Conservation (phyloP, 2,888 invertebrate genomes). For the Xestia rhomboidea region DNA sequence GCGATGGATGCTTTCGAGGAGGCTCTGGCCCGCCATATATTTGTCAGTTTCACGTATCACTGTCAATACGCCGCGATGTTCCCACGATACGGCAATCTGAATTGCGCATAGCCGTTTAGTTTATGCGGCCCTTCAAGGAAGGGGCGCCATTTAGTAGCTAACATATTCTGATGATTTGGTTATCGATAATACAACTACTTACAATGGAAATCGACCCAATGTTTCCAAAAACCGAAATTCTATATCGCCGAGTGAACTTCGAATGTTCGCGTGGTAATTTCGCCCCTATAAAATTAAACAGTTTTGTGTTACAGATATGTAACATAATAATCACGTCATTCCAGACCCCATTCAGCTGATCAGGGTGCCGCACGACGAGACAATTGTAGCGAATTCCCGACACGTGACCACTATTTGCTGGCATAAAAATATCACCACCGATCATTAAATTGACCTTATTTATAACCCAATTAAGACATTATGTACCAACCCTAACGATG, state of each 20-base stretch:
- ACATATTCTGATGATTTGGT: constrained; percentile 66
- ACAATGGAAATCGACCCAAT: constrained; percentile 42
- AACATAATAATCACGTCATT: constrained; percentile 88
- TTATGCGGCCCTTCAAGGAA: constrained; percentile 73
- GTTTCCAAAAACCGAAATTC: constrained; percentile 41
- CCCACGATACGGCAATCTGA: constrained; percentile 76
- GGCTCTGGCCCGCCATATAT: constrained; percentile 71
- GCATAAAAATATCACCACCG: constrained; percentile 83
- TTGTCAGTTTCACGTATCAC: constrained; percentile 75
- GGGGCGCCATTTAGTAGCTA: constrained; percentile 66
- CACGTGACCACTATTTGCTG: constrained; percentile 89
- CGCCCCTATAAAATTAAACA: constrained; percentile 69
- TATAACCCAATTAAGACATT: constrained; percentile 87
- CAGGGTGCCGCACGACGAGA: constrained; percentile 77
- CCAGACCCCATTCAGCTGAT: constrained; percentile 79
- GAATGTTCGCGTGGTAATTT: constrained; percentile 48
- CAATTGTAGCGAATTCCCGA: constrained; percentile 86
- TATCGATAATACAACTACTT: constrained; percentile 67
- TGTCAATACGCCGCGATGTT: constrained; percentile 74
- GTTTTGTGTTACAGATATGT: constrained; percentile 78
- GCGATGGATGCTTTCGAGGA: constrained; percentile 65
- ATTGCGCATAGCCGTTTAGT: constrained; percentile 71
- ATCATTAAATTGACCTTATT: constrained; percentile 84
- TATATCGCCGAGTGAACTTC: constrained; percentile 38
- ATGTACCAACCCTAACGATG: constrained; percentile 79